Evolutionary conservation across 1,140 invertebrate genomes (phyloP).

Genomic region (Ceratina australensis): DNA sequence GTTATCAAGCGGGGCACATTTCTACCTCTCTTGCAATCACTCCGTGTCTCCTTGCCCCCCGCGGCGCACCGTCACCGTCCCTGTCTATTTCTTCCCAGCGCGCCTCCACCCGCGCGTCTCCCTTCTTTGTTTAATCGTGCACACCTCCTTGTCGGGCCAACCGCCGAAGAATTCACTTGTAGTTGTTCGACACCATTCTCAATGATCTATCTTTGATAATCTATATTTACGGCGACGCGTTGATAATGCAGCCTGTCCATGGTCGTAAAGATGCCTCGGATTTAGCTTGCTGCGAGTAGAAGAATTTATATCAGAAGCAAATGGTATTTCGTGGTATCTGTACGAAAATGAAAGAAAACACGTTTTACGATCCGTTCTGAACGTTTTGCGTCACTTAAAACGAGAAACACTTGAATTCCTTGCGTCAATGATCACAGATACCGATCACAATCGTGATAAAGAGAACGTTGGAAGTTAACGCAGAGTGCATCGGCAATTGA

Average conservation of each 20-base stretch:
- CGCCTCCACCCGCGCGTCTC: neutral
- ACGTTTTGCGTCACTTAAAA: no score
- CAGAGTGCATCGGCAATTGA: neutral
- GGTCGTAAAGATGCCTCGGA: neutral
- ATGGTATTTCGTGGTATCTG: neutral
- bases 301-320: neutral
- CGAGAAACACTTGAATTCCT: no score
- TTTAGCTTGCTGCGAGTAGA: slow-evolving; percentile 5
- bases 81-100: neutral
- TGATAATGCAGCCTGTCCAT: neutral
- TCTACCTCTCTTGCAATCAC: slow-evolving; percentile 54
- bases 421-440: neutral
- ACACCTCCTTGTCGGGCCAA: slow-evolving; percentile 11
- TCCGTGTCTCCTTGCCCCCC: slow-evolving; percentile 19
- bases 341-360: neutral
- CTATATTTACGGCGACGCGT: slow-evolving; percentile 14
- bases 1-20: slow-evolving; percentile 66
- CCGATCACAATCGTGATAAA: neutral
- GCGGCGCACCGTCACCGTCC: neutral
- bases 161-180: neutral
- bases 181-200: neutral
- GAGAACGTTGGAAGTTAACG: neutral
- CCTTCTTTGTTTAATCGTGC: slow-evolving; percentile 19
- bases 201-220: slow-evolving; percentile 42
- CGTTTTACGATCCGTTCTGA: neutral